Evolutionary conservation across 2,888 invertebrate genomes (phyloP).

Genomic region (Pristionchus exspectatus): DNA sequence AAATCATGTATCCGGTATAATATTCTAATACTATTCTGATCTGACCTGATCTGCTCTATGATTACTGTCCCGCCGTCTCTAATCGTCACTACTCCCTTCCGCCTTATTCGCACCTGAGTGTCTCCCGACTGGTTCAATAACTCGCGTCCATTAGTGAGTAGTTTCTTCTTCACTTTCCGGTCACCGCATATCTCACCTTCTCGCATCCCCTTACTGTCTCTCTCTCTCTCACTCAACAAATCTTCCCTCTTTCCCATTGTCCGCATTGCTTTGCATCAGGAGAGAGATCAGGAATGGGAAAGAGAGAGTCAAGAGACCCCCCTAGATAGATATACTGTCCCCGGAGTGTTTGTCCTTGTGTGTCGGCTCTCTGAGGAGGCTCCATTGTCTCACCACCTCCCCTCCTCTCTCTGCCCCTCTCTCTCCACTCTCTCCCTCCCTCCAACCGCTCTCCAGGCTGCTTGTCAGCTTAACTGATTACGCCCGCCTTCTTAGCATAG

Average conservation of each 20-base stretch:
- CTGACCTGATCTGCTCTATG: too few relatives aligned
- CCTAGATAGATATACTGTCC: slow-evolving; percentile 50
- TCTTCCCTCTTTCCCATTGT: slow-evolving; percentile 42
- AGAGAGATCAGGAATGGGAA: slow-evolving; percentile 37
- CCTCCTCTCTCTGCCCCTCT: background rate
- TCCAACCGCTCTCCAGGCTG: slow-evolving; percentile 33
- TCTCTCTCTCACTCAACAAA: background rate
- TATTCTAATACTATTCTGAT: too few relatives aligned
- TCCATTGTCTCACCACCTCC: slow-evolving; percentile 48
- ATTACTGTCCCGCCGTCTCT: background rate
- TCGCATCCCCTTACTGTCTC: background rate
- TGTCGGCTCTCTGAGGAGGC: slow-evolving; percentile 27
- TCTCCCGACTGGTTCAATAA: slow-evolving; percentile 17
- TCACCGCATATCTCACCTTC: slow-evolving; percentile 31
- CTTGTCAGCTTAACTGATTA: slow-evolving; percentile 49
- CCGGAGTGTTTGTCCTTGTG: slow-evolving; percentile 27
- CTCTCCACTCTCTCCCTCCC: background rate
- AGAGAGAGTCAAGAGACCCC: slow-evolving; percentile 46
- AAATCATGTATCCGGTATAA: too few relatives aligned
- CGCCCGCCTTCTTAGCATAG: slow-evolving; percentile 8
- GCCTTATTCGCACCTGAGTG: background rate
- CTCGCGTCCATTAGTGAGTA: background rate
- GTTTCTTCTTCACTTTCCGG: slow-evolving; percentile 11
- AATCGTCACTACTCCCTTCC: background rate
- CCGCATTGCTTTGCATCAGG: slow-evolving; percentile 42